Evolutionary conservation across 2,888 invertebrate genomes (phyloP).

Genomic region (Xylota segnis): DNA sequence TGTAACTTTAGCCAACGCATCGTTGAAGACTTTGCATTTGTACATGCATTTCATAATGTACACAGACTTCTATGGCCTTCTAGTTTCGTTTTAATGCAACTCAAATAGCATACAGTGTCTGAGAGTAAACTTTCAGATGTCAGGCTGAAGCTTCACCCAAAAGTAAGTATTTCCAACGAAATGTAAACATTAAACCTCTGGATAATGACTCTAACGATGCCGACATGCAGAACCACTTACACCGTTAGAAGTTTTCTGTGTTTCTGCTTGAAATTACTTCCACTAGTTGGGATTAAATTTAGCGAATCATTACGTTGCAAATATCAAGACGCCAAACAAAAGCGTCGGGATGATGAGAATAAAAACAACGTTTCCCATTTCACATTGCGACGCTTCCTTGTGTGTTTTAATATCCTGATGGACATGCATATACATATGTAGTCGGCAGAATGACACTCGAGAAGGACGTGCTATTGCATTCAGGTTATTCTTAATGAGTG

Average conservation of each 20-base stretch:
- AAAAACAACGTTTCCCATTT: not conserved
- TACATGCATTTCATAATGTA: not conserved
- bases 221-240: constrained; percentile 42
- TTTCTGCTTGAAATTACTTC: constrained; percentile 43
- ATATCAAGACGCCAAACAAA: constrained; percentile 21
- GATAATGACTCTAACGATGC: constrained; percentile 17
- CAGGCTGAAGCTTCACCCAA: constrained; percentile 10
- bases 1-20: constrained; percentile 13
- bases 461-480: constrained; percentile 56
- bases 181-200: constrained; percentile 40
- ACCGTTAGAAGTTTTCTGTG: constrained; percentile 32
- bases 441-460: constrained; percentile 21
- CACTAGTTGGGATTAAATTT: constrained; percentile 59
- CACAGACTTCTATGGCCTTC: not conserved
- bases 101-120: constrained; percentile 29
- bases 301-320: constrained; percentile 49
- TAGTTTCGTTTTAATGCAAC: constrained; percentile 44
- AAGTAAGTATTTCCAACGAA: constrained; percentile 39
- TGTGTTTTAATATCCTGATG: constrained; percentile 38
- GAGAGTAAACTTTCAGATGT: constrained; percentile 36
- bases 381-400: constrained; percentile 33
- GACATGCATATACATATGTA: constrained; percentile 37
- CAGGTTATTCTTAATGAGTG: constrained; percentile 50
- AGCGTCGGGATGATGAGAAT: constrained; percentile 12
- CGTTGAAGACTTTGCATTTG: not conserved